phyloP scores from a whole-genome alignment of 2,888 invertebrate species.

The Yponomeuta sedellus region DNA sequence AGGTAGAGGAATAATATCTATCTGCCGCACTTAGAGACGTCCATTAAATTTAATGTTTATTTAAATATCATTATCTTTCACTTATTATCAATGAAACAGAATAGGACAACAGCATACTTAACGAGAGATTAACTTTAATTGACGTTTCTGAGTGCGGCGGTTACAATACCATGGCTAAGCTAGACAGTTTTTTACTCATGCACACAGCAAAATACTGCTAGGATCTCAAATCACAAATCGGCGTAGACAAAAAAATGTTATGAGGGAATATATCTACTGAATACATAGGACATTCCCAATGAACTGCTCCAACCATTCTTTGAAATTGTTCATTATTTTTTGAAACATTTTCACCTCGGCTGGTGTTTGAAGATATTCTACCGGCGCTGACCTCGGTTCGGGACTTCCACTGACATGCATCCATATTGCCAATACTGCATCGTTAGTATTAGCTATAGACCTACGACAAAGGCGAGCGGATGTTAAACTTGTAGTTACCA shows the following conservation, averaged over 20 bases:
- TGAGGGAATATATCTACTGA: neutral
- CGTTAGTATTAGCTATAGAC: conserved; percentile 43
- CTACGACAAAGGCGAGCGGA: conserved; percentile 59
- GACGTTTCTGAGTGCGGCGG: no score
- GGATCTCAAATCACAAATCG: neutral
- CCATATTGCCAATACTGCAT: conserved; percentile 66
- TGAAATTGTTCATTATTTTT: conserved; percentile 49
- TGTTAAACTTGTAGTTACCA: conserved; percentile 46
- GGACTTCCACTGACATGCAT: conserved; percentile 55
- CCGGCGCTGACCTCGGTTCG: conserved; percentile 58
- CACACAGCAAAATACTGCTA: neutral
- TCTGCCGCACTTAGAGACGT: no score
- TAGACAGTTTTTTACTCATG: no score
- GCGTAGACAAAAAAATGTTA: neutral
- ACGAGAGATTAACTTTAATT: no score
- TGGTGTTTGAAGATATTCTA: conserved; percentile 58
- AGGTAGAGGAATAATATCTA: no score
- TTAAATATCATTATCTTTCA: no score
- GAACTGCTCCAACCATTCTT: conserved; percentile 57
- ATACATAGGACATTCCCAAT: conserved; percentile 28
- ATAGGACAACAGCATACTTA: no score
- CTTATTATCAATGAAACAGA: no score
- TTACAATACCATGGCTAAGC: no score
- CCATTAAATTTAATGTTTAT: no score
- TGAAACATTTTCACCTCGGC: conserved; percentile 45